These are phyloP conservation scores for Onchidella celtica DNA, from an alignment of 2,888 invertebrate genomes.

Conservation along the genomic window DNA sequence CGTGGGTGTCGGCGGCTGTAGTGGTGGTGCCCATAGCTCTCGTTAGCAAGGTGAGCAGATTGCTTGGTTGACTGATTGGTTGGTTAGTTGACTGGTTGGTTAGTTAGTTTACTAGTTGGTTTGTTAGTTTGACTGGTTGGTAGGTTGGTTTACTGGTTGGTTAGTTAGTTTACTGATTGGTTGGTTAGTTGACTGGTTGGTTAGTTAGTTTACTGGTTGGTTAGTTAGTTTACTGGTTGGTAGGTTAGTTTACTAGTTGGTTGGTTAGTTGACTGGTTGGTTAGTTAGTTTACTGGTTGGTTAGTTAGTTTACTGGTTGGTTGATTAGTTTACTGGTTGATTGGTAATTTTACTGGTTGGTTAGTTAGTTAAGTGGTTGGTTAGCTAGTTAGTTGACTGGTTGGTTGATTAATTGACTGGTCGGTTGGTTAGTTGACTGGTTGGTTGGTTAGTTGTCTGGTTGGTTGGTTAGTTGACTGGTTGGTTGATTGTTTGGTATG, in stretches of 20 bases:
- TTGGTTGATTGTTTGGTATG: no score
- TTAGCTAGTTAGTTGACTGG: background rate
- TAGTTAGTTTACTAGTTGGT: background rate
- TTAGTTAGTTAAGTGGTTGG: background rate
- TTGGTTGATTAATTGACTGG: background rate
- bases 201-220: background rate
- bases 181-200: background rate
- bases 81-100: background rate
- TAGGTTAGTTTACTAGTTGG: background rate
- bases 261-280: background rate
- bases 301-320: conserved; percentile 1
- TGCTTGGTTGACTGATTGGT: background rate
- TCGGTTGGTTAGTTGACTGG: background rate
- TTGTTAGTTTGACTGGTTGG: background rate
- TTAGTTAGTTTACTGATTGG: background rate
- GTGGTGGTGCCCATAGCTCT: conserved; percentile 86
- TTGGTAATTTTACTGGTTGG: background rate
- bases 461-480: background rate
- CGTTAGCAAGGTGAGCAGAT: conserved; percentile 76
- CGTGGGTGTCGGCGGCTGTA: conserved; percentile 86
- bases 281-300: background rate
- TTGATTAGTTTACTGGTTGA: conserved; percentile 4
- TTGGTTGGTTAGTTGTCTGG: background rate
- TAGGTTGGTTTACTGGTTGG: background rate
- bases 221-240: background rate